Conservation (phyloP, 2,113 vertebrate genomes). For the Hiodon alosoides region DNA sequence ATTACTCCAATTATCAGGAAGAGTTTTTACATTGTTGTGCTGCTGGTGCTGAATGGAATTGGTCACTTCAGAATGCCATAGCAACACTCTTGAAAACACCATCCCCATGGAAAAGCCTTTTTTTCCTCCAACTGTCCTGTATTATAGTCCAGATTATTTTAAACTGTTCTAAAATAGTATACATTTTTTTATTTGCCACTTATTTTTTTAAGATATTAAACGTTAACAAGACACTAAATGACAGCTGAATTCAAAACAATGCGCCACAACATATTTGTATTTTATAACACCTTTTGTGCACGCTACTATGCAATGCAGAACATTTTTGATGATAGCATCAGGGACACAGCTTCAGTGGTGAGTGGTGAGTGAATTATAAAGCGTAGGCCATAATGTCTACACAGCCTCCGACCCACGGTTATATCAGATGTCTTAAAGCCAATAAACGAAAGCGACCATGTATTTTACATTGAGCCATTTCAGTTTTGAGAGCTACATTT, state of each 20-base stretch:
- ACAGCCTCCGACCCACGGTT: neutral
- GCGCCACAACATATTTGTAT: no score
- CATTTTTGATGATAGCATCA: neutral
- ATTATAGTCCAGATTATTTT: neutral
- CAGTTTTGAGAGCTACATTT: neutral
- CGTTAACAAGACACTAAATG: neutral
- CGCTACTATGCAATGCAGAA: no score
- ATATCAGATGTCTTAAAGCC: no score
- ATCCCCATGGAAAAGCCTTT: constrained; percentile 27
- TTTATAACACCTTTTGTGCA: no score
- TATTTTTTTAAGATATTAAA: neutral
- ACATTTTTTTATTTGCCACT: neutral
- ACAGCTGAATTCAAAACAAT: neutral
- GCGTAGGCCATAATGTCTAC: neutral
- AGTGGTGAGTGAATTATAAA: neutral
- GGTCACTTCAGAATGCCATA: constrained; percentile 31
- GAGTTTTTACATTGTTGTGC: no score
- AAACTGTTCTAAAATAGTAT: no score
- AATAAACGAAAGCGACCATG: neutral
- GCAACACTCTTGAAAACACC: constrained; percentile 25
- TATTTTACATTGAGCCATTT: neutral
- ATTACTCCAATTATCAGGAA: no score
- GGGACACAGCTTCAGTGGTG: neutral
- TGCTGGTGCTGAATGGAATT: constrained; percentile 14
- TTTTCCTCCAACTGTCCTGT: constrained; percentile 10